Evolutionary conservation across 2,888 invertebrate genomes (phyloP), one percentile per base, ranked within the genome.

Genomic region (Acanthosepion esculentum): DNA sequence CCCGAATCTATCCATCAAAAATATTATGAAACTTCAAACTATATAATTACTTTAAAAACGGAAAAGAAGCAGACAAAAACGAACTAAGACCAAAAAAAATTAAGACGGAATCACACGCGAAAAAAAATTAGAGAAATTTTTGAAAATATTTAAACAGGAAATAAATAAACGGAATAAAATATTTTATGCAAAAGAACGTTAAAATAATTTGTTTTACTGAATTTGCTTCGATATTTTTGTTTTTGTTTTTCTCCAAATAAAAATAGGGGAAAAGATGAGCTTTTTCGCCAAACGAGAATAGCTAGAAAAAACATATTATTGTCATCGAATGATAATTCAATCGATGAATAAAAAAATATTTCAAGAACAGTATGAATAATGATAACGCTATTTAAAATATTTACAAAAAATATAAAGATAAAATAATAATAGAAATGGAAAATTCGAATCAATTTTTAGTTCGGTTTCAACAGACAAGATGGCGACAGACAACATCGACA

Each of bases 11-110:
- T 78, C 78, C 78, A 78, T 78, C 78, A 78, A 78, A 78, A 78
- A 78, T 33, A n/a, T 78, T 78, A 78, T 78, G 78, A 78, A 78
- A 78, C n/a, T n/a, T 78, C 78, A 78, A 78, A 78, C 33, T n/a
- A 33, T 78, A 33, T n/a, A 78, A 78, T 78, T 78, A 78, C 78
- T 78, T 78, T 78, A 59, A 59, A 50, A 59, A 59, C 23, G 4
- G 26, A 59, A 23, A 59, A 59, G 59, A 6, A 23, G 20, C 23
- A 59, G 23, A 55, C 53, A 20, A 55, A 55, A 55, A 55, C 1
- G 55, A 20, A 55, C 5, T 55, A 20, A 53, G 15, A 53, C 12
- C 5, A 15, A 55, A 20, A 55, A 55, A 55, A 15, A 3, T 50
- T 50, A 50, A 50, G 50, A 12, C 15, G 8, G 50, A 50, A 50